Conservation (phyloP, 2,797 vertebrate genomes). For the Sitta carolinensis region DNA sequence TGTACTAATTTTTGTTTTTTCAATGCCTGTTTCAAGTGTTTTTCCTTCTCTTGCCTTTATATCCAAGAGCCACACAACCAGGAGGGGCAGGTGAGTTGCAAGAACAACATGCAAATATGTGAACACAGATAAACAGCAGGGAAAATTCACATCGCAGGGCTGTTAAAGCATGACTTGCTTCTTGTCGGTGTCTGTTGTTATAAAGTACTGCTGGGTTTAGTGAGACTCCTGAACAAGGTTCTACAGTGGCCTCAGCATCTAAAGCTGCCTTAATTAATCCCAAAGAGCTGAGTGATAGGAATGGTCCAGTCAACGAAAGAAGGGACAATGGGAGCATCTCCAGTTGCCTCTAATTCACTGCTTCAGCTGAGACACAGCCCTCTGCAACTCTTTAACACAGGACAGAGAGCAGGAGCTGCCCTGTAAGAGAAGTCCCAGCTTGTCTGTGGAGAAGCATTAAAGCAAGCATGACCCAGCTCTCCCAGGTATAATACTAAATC, state of each 20-base stretch:
- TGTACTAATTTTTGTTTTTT: background rate
- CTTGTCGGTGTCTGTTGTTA: background rate
- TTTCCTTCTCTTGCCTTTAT: background rate
- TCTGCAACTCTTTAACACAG: background rate
- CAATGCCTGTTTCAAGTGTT: background rate
- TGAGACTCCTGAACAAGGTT: background rate
- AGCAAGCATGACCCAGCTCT: background rate
- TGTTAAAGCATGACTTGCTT: background rate
- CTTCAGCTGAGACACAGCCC: background rate
- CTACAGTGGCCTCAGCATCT: background rate
- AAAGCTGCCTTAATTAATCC: background rate
- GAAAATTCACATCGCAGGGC: background rate
- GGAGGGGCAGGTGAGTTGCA: background rate
- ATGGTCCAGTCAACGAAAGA: background rate
- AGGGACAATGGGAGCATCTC: background rate
- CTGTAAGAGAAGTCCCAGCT: background rate
- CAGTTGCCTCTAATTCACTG: background rate
- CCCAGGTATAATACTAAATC: background rate
- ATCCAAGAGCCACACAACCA: background rate
- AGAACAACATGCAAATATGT: background rate
- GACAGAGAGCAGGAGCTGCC: background rate
- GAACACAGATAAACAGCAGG: background rate
- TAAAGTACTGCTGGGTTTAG: background rate
- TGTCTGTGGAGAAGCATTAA: background rate
- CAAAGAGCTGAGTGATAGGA: background rate